These are phyloP conservation scores for Disparrhopalites patrizii DNA, from an alignment of 2,888 invertebrate species.

Conservation along the genomic window DNA sequence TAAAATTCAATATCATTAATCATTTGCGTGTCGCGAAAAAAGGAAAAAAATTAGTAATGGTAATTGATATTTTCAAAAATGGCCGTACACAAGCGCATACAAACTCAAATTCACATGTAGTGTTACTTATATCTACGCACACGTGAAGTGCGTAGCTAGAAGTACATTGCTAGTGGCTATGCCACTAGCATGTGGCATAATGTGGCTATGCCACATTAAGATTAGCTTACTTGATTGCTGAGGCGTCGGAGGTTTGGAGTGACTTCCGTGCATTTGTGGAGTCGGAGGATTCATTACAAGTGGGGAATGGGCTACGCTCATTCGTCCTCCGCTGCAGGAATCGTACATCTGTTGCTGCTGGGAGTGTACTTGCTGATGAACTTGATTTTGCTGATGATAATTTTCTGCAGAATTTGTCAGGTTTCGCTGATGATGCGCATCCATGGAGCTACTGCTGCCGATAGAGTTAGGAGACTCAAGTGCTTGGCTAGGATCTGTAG, in stretches of 20 bases:
- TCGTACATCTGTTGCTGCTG: constrained; percentile 32
- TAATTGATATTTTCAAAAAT: too few species aligned
- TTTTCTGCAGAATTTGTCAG: constrained; percentile 40
- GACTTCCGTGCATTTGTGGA: constrained; percentile 33
- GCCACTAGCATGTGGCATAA: background rate
- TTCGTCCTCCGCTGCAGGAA: constrained; percentile 29
- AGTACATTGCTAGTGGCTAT: too few species aligned
- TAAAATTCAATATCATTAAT: too few species aligned
- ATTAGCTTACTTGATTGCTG: constrained; percentile 39
- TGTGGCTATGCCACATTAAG: background rate
- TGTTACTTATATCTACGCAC: too few species aligned
- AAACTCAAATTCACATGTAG: too few species aligned
- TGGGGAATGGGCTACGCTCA: constrained; percentile 40
- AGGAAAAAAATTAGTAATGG: too few species aligned
- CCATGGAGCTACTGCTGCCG: constrained; percentile 40
- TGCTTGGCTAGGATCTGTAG: constrained; percentile 41
- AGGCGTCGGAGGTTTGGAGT: constrained; percentile 42
- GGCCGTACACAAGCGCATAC: too few species aligned
- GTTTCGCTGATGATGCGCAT: constrained; percentile 40
- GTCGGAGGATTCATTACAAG: constrained; percentile 46
- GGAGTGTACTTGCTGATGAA: constrained; percentile 35
- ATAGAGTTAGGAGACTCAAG: constrained; percentile 47
- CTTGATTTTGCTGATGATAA: constrained; percentile 39
- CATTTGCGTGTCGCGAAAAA: too few species aligned
- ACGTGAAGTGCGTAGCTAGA: too few species aligned